A percentile compares a stretch with the other conserved stretches of the same genome.
Evolutionary conservation across 2,888 invertebrate genomes (phyloP).

Genomic region (Gastrophysa polygoni): DNA sequence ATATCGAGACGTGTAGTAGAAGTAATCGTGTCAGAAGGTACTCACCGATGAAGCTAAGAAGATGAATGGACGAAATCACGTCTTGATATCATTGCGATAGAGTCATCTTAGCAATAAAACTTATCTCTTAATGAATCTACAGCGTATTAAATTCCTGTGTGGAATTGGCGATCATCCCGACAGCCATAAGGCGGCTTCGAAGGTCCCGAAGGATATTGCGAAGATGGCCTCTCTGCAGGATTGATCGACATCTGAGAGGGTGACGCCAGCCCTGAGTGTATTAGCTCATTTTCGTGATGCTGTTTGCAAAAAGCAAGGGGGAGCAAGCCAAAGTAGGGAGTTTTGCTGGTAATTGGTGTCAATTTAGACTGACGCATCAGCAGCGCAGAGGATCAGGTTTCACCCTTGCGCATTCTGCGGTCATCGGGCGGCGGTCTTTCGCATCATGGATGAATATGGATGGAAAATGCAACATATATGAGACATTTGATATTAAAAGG

Average conservation of each 20-base stretch:
- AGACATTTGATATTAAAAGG: constrained; percentile 2
- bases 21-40: too few relatives aligned
- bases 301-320: constrained; percentile 55
- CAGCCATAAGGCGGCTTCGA: not conserved
- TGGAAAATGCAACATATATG: not conserved
- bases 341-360: constrained; percentile 71
- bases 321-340: constrained; percentile 56
- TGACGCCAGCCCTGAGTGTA: constrained; percentile 48
- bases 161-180: not conserved
- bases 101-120: constrained; percentile 6
- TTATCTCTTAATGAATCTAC: constrained; percentile 31
- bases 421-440: constrained; percentile 41
- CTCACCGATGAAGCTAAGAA: not conserved
- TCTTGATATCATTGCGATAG: not conserved
- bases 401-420: constrained; percentile 50
- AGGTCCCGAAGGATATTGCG: not conserved
- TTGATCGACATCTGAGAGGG: constrained; percentile 29
- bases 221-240: constrained; percentile 4
- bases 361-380: constrained; percentile 69
- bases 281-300: constrained; percentile 60
- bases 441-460: constrained; percentile 18
- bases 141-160: constrained; percentile 4
- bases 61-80: not conserved
- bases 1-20: too few relatives aligned
- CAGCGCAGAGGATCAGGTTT: constrained; percentile 58